Base-by-base conservation (phyloP, 2,113 vertebrate genomes). In the Oryzias javanicus region DNA sequence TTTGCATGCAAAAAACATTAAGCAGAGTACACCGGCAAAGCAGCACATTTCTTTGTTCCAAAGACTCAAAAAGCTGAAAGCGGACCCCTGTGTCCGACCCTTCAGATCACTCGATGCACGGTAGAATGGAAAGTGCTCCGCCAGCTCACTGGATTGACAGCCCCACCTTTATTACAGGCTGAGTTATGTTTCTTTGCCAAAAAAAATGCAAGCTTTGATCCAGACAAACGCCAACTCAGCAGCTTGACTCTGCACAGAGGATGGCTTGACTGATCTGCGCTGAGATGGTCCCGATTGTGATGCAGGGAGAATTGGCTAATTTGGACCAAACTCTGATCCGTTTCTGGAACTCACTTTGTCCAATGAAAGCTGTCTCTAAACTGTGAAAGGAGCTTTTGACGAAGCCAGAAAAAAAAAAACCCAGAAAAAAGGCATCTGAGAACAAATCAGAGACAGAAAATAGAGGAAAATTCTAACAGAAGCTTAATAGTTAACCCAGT, bases 141-240 rank as follows among this genome's bases (percentile, higher is more conserved):
- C 68, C 52, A 52, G 78, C 87, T 83, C 72, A 86, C 53, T 69
- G 80, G 86, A 88, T 72, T 89, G 90, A 87, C 87, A 87, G 78
- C 65, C 60, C 73, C 82, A 86, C 86, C 89, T 90, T 88, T 87
- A 81, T 88, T 86, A 87, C 79, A 72, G 80, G 82, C 81, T 74
- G 67, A 87, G 78, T 88, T 89, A 84, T 83, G 81, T 87, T 91
- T 80, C 72, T 55, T 67, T 62, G 74, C 70, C 75, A 83, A 84
- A 20, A 80, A 60, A 46, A 15, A 83, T 78, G 66, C 44, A 25
- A 51, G 67, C 82, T 87, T 85, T 89, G 87, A 81, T 85, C 76
- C 67, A 40, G 63, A 72, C 64, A 53, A 84, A 72, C 42, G 82
- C 84, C 3, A 45, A 78, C 76, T 90, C 88, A 84, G 89, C 87